These are phyloP conservation scores for Semaprochilodus insignis DNA, from an alignment of 2,797 vertebrate genomes.

Conservation along the genomic window DNA sequence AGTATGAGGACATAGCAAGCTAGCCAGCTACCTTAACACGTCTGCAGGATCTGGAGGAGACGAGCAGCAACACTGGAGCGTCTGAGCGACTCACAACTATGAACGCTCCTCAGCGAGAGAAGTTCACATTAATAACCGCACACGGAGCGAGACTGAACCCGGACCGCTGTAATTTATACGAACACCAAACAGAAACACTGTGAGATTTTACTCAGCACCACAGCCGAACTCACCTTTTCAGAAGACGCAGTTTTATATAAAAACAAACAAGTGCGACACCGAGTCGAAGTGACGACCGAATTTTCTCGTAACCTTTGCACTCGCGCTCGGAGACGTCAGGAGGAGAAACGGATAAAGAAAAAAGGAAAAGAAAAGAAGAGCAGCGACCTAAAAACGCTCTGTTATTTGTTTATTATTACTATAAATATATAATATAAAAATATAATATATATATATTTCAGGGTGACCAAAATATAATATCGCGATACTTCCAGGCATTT, in stretches of 20 bases:
- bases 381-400: no score
- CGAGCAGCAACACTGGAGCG: background rate
- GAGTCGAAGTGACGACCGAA: slow-evolving; percentile 61
- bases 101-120: background rate
- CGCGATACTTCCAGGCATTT: no score
- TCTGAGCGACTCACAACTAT: slow-evolving; percentile 2
- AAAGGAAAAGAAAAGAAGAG: no score
- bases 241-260: slow-evolving; percentile 59
- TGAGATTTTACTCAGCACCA: background rate
- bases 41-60: background rate
- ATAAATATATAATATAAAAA: no score
- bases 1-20: background rate
- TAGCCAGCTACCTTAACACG: slow-evolving; percentile 56
- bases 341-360: background rate
- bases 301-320: slow-evolving; percentile 73
- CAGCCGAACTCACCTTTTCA: slow-evolving; percentile 60
- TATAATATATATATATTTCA: no score
- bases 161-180: no score
- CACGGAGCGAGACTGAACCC: no score
- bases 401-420: no score
- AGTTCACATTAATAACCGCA: background rate
- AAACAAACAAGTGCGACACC: slow-evolving; percentile 73
- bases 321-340: slow-evolving; percentile 58
- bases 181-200: no score
- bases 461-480: no score